A percentile compares a stretch with the other conserved stretches of the same genome.
Evolutionary conservation across 2,113 vertebrate genomes (phyloP).

Genomic region (Toxostoma redivivum): DNA sequence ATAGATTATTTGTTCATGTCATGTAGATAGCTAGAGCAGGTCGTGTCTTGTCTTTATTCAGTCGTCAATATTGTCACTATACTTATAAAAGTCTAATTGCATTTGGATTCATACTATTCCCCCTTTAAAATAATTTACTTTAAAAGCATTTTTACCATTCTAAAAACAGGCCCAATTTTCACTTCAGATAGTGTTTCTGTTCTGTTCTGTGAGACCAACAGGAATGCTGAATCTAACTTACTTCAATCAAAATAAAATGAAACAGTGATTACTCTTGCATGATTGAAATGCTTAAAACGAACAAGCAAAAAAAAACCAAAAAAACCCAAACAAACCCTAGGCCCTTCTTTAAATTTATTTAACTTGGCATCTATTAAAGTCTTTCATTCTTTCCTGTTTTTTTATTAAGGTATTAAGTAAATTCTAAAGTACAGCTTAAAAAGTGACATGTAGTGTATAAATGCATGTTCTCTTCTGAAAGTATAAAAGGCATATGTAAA

Average conservation of each 20-base stretch:
- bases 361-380: not conserved
- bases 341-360: not conserved
- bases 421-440: not conserved
- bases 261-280: not conserved
- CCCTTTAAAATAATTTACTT: not conserved
- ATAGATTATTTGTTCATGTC: not conserved
- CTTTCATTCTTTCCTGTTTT: not conserved
- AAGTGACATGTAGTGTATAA: not conserved
- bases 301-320: not conserved
- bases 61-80: not conserved
- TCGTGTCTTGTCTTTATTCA: not conserved
- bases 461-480: not conserved
- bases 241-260: not conserved
- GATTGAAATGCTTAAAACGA: not conserved
- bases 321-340: fast-evolving
- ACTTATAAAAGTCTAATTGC: not conserved
- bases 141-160: not conserved
- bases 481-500: not conserved
- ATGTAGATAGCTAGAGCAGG: not conserved
- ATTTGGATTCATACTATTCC: not conserved
- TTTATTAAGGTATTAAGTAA: not conserved
- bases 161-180: not conserved
- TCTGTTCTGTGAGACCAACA: not conserved
- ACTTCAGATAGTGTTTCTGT: not conserved
- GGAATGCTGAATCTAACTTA: not conserved